Evolutionary conservation across 2,888 invertebrate species (phyloP).

Genomic region (Agrochola macilenta): DNA sequence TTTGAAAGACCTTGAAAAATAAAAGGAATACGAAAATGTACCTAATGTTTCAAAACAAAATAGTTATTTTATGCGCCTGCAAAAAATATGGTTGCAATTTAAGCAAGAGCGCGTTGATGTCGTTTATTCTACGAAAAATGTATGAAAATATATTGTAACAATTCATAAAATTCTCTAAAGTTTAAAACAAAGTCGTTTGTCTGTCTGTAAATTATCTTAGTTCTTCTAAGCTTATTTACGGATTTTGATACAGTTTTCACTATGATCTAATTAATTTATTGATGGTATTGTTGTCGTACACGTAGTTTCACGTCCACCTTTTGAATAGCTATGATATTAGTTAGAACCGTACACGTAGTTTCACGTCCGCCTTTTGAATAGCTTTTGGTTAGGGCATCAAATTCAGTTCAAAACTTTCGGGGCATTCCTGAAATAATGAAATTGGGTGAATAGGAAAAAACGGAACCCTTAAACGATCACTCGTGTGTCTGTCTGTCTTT

Average conservation of each 20-base stretch:
- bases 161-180: not conserved
- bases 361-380: not conserved
- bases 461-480: too few species aligned
- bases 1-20: not conserved
- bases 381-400: not conserved
- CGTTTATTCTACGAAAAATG: not conserved
- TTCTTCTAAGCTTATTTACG: too few species aligned
- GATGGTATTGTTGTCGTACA: not conserved
- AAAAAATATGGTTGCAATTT: not conserved
- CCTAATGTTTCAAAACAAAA: not conserved
- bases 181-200: not conserved
- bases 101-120: slow-evolving; percentile 15
- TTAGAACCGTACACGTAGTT: not conserved
- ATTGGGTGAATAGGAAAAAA: too few species aligned
- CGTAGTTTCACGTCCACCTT: not conserved
- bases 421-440: not conserved
- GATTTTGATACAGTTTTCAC: not conserved
- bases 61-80: not conserved
- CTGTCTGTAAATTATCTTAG: not conserved
- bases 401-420: not conserved
- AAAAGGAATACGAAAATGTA: not conserved
- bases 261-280: not conserved
- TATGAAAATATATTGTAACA: not conserved
- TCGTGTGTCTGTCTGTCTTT: too few species aligned
- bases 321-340: not conserved